phyloP scores from a whole-genome alignment of 2,888 invertebrate species.

The Agrotis ipsilon region DNA sequence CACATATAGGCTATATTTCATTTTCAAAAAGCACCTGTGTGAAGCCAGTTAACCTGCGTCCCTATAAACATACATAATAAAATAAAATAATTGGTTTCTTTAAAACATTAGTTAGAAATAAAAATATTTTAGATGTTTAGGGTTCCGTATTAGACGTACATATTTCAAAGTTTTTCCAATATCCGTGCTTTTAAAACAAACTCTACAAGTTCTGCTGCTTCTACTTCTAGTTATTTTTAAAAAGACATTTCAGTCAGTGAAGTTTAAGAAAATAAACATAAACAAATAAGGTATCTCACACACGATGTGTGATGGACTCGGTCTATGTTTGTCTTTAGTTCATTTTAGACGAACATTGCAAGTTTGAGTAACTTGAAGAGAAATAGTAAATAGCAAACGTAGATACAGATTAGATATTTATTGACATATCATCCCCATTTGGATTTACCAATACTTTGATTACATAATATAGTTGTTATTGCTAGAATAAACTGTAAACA shows the following conservation, averaged over 20 bases:
- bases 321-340: not conserved
- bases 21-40: no score
- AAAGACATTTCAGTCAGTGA: not conserved
- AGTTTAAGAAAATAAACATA: not conserved
- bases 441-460: not conserved
- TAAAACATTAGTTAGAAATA: no score
- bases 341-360: not conserved
- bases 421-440: no score
- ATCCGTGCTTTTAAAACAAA: not conserved
- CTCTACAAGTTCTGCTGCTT: not conserved
- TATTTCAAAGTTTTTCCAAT: no score
- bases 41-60: no score
- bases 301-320: not conserved
- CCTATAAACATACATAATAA: no score
- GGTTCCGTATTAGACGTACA: no score
- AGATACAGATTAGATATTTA: not conserved
- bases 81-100: no score
- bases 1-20: no score
- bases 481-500: slow-evolving; percentile 1
- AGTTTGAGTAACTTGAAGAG: not conserved
- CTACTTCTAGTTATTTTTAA: not conserved
- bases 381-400: not conserved
- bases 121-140: no score
- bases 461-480: slow-evolving; percentile 1
- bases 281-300: not conserved